Evolutionary conservation across 2,888 invertebrate genomes (phyloP).

Genomic region (Norana najaformis): DNA sequence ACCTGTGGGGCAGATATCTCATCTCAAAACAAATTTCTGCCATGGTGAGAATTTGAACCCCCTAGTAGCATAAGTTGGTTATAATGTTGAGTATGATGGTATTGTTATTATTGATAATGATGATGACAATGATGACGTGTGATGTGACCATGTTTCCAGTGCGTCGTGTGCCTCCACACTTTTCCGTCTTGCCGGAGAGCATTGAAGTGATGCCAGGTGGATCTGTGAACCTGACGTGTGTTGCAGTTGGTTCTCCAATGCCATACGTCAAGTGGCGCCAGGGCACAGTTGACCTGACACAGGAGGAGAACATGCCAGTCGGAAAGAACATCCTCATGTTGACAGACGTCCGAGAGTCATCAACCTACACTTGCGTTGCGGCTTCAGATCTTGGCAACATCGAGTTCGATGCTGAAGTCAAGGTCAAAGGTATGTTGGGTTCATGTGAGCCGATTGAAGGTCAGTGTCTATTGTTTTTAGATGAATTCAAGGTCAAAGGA

Average conservation of each 20-base stretch:
- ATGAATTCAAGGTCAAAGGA: neutral
- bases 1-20: no score
- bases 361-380: slow-evolving; percentile 95
- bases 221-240: slow-evolving; percentile 89
- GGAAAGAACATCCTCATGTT: slow-evolving; percentile 82
- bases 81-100: neutral
- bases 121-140: slow-evolving; percentile 32
- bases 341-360: slow-evolving; percentile 84
- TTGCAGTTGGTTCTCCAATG: slow-evolving; percentile 97
- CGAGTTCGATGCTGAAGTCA: slow-evolving; percentile 83
- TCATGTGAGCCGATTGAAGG: neutral
- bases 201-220: slow-evolving; percentile 90
- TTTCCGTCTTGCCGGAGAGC: slow-evolving; percentile 83
- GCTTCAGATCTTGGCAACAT: slow-evolving; percentile 91
- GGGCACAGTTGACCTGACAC: slow-evolving; percentile 73
- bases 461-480: neutral
- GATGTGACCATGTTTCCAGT: slow-evolving; percentile 68
- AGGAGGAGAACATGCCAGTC: slow-evolving; percentile 68
- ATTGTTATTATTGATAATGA: neutral
- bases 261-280: slow-evolving; percentile 78
- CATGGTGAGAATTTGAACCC: no score
- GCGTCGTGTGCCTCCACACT: slow-evolving; percentile 90
- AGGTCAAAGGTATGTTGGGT: slow-evolving; percentile 79
- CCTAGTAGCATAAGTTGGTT: no score
- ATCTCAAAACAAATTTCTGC: no score